Conservation (phyloP, 2,888 invertebrate genomes). For the Drosophila borealis region DNA sequence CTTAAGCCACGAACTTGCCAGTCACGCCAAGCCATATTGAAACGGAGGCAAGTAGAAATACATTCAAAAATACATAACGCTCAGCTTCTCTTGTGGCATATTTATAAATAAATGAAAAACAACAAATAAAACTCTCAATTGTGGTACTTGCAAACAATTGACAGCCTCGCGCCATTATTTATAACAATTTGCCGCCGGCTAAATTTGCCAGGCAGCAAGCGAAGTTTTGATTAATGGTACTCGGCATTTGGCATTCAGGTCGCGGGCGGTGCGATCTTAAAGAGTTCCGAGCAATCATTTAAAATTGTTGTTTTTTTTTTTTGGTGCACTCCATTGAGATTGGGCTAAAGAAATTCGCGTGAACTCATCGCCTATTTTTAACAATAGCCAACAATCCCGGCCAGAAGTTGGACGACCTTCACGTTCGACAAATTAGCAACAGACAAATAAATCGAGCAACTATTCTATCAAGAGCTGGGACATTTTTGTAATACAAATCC, state of each 20-base stretch:
- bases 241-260: slow-evolving; percentile 44
- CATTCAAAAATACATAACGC: slow-evolving; percentile 24
- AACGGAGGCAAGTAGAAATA: slow-evolving; percentile 21
- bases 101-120: slow-evolving; percentile 46
- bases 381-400: slow-evolving; percentile 51
- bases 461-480: slow-evolving; percentile 41
- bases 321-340: slow-evolving; percentile 42
- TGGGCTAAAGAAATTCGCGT: slow-evolving; percentile 43
- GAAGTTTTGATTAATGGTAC: slow-evolving; percentile 69
- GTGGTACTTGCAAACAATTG: slow-evolving; percentile 42
- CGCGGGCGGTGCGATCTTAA: slow-evolving; percentile 44
- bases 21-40: slow-evolving; percentile 52
- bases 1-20: slow-evolving; percentile 67
- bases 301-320: slow-evolving; percentile 1
- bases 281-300: slow-evolving; percentile 35
- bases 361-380: slow-evolving; percentile 77
- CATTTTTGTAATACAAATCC: slow-evolving; percentile 71
- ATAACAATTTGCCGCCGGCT: slow-evolving; percentile 60
- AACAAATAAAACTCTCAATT: background rate
- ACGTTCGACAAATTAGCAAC: slow-evolving; percentile 27
- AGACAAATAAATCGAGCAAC: slow-evolving; percentile 34
- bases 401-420: slow-evolving; percentile 75
- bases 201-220: slow-evolving; percentile 13
- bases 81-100: slow-evolving; percentile 44
- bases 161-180: slow-evolving; percentile 53